These are phyloP conservation scores for Heterochromis multidens DNA, from an alignment of 2,113 vertebrate species.

Conservation along the genomic window DNA sequence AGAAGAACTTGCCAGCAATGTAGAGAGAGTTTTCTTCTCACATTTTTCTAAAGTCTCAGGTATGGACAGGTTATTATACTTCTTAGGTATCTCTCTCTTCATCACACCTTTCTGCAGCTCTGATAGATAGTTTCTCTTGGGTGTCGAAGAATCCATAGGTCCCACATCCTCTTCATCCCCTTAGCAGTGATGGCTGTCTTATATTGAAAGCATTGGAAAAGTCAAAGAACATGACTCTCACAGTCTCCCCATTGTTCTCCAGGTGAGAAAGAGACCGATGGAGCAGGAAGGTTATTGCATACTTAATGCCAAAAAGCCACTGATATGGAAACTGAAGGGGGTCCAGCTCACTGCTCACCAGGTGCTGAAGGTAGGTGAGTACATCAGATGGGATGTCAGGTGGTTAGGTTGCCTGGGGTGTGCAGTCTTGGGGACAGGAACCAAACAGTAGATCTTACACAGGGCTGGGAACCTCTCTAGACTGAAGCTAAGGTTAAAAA, in stretches of 20 bases:
- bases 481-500: neutral
- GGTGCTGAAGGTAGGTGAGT: too few species aligned
- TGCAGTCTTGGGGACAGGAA: neutral
- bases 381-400: too few species aligned
- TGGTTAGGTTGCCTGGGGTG: neutral
- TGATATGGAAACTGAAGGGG: too few species aligned
- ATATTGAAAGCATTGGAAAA: neutral
- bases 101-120: too few species aligned
- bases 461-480: neutral
- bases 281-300: neutral
- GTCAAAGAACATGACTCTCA: neutral
- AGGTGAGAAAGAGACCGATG: too few species aligned
- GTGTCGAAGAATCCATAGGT: too few species aligned
- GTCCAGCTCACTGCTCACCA: too few species aligned
- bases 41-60: too few species aligned
- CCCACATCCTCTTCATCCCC: too few species aligned
- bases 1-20: neutral
- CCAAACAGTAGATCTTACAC: neutral
- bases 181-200: neutral
- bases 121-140: too few species aligned
- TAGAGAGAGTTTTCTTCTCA: neutral
- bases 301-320: neutral
- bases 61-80: too few species aligned
- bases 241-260: neutral
- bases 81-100: too few species aligned